Evolutionary conservation across 2,888 invertebrate species (phyloP), one percentile per base, ranked within the genome.

Genomic region (Euplexia lucipara): DNA sequence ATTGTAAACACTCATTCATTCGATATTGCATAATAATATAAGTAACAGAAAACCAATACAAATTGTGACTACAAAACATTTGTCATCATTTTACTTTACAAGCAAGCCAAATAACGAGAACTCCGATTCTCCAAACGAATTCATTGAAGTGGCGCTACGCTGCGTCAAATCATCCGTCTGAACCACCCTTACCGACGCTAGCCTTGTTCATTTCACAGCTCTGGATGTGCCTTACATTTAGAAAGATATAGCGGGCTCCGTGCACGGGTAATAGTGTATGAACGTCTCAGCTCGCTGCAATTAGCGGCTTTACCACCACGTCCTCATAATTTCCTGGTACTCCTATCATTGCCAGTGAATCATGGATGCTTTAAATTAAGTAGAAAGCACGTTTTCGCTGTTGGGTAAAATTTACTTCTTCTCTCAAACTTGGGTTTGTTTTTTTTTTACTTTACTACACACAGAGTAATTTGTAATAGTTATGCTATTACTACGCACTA

Each of bases 271-370:
- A 76, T 73, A 76, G 62, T 73, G 62, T 78, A 70, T 70, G 67
- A 78, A 78, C 61, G 51, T 78, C 71, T 81, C 79, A 75, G 71
- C 64, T 66, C 61, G 42, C 57, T 78, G 79, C 71, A 78, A 70
- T 79, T 79, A 81, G 75, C 64, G 70, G 75, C 52, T 53, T 58
- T 44, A 54, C 65, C 58, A 42, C 62, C 63, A 18, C 59, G 51
- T 37, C 52, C 53, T 61, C 56, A 70, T 81, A 68, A 79, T 64
- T 68, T 59, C 63, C 59, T 72, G 35, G 70, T 75, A 69, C 53
- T 69, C 26, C 22, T 73, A 78, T 75, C 65, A 66, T 78, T 70
- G 66, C 65, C 39, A 53, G 65, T 61, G 72, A 70, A 78, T 64
- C 53, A 64, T 70, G 49, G 32, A 51, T 20, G 61, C 30, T 49